Conservation (phyloP, 2,113 vertebrate species). For the Capra hircus region DNA sequence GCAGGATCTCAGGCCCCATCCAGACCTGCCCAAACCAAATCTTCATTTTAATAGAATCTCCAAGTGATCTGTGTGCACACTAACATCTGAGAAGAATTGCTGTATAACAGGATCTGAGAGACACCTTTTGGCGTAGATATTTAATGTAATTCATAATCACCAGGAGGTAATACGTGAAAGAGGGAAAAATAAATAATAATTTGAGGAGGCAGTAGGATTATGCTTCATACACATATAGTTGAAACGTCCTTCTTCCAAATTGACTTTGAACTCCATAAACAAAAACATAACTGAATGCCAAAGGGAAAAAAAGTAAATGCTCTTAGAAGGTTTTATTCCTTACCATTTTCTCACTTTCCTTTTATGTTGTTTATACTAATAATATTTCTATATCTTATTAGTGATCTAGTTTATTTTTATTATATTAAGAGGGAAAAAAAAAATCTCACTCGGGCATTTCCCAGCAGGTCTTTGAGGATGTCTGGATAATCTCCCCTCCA, state of each 20-base stretch:
- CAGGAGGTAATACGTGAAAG: neutral
- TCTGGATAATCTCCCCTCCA: neutral
- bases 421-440: neutral
- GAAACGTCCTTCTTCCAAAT: neutral
- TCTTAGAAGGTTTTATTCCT: neutral
- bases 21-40: neutral
- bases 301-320: neutral
- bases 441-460: neutral
- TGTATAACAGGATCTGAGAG: neutral
- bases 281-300: neutral
- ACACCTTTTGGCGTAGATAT: neutral
- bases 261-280: constrained; percentile 25
- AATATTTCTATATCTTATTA: constrained; percentile 26
- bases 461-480: neutral
- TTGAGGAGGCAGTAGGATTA: neutral
- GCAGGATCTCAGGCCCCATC: neutral
- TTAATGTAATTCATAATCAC: neutral
- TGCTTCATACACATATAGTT: neutral
- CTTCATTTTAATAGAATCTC: neutral
- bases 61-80: neutral
- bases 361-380: neutral
- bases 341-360: neutral
- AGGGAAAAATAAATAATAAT: neutral
- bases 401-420: neutral
- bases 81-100: neutral